Base-by-base conservation (phyloP, 2,888 invertebrate species). In the Sphaeridia pumilis region DNA sequence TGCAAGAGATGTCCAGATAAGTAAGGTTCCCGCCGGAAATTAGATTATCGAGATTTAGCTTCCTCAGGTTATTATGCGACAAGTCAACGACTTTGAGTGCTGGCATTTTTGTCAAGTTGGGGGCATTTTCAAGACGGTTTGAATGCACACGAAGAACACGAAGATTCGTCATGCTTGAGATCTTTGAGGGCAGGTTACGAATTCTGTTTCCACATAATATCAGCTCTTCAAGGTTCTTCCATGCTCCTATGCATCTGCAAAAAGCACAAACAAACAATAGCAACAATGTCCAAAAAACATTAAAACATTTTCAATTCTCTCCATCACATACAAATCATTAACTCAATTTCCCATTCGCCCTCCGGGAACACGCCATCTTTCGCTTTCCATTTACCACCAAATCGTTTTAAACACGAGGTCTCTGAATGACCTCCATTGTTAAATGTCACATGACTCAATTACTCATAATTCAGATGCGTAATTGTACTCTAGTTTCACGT, bases 1-100 rank as follows among this genome's bases (percentile, higher is more conserved):
- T 88, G 65, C 87, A 87, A 0, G 87, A 87, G 67, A 88, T 78
- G 69, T 88, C 88, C 44, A 88, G 73, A 69, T 86, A 87, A 68
- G 87, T 86, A 28, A 88, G 73, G 68, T 86, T 86, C 47, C 84
- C 82, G 31, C 64, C 59, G 52, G 65, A 86, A 36, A 87, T 83
- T 48, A 88, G 69, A 3, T 79, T 76, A 52, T 81, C 76, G 63
- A 88, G 73, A 71, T 87, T 86, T 52, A 88, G 78, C 60, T 81
- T 80, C 68, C 87, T 85, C 48, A 88, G 70, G 68, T 87, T 84
- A 69, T 88, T 88, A 67, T 88, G 87, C 0, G 88, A 87, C 63
- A 88, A 75, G 70, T 88, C 88, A 54, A 88, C 72, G 20, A 87
- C 85, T 73, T 83, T 81, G 3, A 88, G 72, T 2, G 82, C 80